Conservation (phyloP, 2,797 vertebrate species). For the Eremophila alpestris region DNA sequence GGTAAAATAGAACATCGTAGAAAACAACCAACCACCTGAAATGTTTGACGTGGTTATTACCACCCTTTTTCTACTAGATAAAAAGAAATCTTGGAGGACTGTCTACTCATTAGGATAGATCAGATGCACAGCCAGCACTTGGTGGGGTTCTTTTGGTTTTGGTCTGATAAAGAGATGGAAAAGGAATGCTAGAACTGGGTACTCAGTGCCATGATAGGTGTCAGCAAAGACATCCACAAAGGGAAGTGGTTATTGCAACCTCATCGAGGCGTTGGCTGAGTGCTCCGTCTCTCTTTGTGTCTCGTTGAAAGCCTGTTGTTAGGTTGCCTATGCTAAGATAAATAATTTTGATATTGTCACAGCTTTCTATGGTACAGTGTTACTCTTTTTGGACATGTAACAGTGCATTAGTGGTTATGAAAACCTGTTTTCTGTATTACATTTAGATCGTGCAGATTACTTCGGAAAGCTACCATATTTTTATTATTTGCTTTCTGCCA, state of each 20-base stretch:
- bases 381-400: neutral
- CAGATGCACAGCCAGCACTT: neutral
- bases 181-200: neutral
- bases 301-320: neutral
- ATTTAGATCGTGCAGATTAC: neutral
- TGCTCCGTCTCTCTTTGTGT: neutral
- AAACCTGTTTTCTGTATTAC: neutral
- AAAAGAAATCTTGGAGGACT: neutral
- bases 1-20: neutral
- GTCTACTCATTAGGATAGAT: neutral
- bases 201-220: rapidly evolving
- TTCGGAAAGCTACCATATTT: neutral
- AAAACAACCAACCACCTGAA: neutral
- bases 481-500: neutral
- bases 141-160: neutral
- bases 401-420: neutral
- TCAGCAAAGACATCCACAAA: neutral
- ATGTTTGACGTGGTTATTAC: neutral
- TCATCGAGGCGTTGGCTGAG: neutral
- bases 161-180: neutral
- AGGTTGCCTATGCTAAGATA: neutral
- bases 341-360: neutral
- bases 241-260: neutral
- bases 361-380: neutral
- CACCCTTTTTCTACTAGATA: neutral